Base-by-base conservation (phyloP, 2,888 invertebrate species). In the Cryptocephalus moraei region DNA sequence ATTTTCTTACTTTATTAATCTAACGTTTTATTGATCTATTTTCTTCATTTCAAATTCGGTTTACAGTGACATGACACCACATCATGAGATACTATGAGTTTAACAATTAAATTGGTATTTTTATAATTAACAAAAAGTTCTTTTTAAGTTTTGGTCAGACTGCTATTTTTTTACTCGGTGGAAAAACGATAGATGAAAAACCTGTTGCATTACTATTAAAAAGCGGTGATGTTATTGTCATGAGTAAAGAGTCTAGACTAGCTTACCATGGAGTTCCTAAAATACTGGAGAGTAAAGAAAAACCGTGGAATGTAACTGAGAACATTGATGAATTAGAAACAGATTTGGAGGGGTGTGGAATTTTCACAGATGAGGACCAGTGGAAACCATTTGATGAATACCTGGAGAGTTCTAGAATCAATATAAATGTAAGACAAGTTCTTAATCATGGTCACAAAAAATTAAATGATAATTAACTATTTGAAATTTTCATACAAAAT, bases 251-350 rank as follows among this genome's bases (percentile, higher is more conserved):
- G 57, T 84, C 91, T 1, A 77, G 97, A 46, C 73, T 91, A 1
- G 85, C 86, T 56, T 96, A 92, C 69, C 99, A 99, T 70, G 96
- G 91, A 3, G 86, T 99, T 1, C 97, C 97, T 1, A 84, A 82
- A 70, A 86, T 99, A 60, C 62, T 91, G 55, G 70, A 75, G 44
- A 66, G 78, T 0, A 50, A 62, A 4, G 56, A 60, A 1, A 59
- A 67, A 43, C 71, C 76, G 8, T 84, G 83, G 82, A 68, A 55
- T 39, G 11, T 36, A 9, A 43, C 44, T 44, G 42, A 55, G 38
- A 47, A 53, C n/a, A 49, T 32, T 38, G 41, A 41, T 34, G 40
- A 41, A 34, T 12, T 36, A 34, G 33, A 44, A 44, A 12, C 32
- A 6, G 47, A 45, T 34, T 49, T 54, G 52, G 60, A 47, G 49